Evolutionary conservation across 2,113 vertebrate species (phyloP).

Genomic region (Oreocharis arfaki): DNA sequence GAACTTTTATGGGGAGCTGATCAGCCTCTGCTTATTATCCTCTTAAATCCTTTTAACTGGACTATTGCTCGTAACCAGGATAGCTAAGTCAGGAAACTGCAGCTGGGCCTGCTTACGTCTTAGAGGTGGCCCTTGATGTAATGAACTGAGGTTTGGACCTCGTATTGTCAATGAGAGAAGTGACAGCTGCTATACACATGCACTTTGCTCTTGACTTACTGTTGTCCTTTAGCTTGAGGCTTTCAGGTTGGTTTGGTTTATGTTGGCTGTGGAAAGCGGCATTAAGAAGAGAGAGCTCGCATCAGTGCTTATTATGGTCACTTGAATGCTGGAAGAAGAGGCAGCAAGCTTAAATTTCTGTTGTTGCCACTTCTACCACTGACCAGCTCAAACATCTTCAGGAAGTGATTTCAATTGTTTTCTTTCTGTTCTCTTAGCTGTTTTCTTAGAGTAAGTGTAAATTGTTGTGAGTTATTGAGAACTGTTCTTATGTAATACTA

Average conservation of each 20-base stretch:
- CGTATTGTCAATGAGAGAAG: neutral
- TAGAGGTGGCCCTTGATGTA: neutral
- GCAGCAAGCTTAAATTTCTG: neutral
- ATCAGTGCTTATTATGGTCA: neutral
- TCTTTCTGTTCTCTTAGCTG: neutral
- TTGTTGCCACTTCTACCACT: neutral
- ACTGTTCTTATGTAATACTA: neutral
- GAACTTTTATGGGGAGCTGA: neutral
- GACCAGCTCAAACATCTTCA: neutral
- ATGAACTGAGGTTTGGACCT: neutral
- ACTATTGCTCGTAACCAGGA: neutral
- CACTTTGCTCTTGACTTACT: neutral
- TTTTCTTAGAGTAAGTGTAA: neutral
- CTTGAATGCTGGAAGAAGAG: neutral
- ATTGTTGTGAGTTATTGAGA: neutral
- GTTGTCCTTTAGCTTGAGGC: neutral
- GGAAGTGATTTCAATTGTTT: neutral
- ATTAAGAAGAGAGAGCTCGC: neutral
- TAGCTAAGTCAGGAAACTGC: neutral
- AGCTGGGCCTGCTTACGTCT: accelerated
- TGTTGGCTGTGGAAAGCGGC: neutral
- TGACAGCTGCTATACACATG: neutral
- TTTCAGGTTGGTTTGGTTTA: neutral
- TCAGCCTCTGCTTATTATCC: neutral
- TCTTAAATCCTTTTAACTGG: neutral